Evolutionary conservation across 2,888 invertebrate species (phyloP).

Genomic region (Xylophagus ater): DNA sequence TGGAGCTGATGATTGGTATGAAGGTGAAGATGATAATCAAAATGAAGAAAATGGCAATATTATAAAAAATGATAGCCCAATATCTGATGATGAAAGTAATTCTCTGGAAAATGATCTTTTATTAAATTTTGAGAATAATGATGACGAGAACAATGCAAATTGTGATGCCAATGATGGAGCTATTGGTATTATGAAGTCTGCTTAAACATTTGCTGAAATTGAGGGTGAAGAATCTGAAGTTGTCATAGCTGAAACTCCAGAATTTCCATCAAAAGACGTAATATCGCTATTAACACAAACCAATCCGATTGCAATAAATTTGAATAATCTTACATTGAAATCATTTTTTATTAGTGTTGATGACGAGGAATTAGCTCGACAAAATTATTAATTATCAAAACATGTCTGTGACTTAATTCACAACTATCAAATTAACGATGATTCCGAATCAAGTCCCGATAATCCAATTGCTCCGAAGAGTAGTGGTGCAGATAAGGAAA

Average conservation of each 20-base stretch:
- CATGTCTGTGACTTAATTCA: conserved; percentile 52
- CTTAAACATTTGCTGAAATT: conserved; percentile 64
- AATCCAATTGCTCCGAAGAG: conserved; percentile 22
- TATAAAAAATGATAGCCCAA: conserved; percentile 46
- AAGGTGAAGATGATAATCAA: conserved; percentile 36
- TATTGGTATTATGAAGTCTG: conserved; percentile 45
- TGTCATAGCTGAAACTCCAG: conserved; percentile 65
- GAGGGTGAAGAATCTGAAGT: conserved; percentile 71
- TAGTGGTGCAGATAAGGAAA: conserved; percentile 40
- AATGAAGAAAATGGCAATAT: conserved; percentile 68
- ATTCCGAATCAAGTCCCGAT: conserved; percentile 24
- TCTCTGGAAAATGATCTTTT: conserved; percentile 48
- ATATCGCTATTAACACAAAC: conserved; percentile 60
- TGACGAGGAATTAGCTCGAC: conserved; percentile 42
- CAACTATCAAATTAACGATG: conserved; percentile 48
- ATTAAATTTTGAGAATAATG: conserved; percentile 45
- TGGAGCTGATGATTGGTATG: conserved; percentile 66
- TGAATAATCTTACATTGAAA: conserved; percentile 40
- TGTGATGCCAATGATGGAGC: conserved; percentile 41
- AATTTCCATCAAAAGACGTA: conserved; percentile 56
- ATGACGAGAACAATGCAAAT: conserved; percentile 46
- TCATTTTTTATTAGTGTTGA: conserved; percentile 50
- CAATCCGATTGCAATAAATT: conserved; percentile 28
- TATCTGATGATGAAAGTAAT: conserved; percentile 47
- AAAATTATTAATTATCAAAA: conserved; percentile 37